Percentiles rank a stretch among this genome's conserved stretches.
Evolutionary conservation across 2,113 vertebrate genomes (phyloP).

Genomic region (Dascyllus trimaculatus): DNA sequence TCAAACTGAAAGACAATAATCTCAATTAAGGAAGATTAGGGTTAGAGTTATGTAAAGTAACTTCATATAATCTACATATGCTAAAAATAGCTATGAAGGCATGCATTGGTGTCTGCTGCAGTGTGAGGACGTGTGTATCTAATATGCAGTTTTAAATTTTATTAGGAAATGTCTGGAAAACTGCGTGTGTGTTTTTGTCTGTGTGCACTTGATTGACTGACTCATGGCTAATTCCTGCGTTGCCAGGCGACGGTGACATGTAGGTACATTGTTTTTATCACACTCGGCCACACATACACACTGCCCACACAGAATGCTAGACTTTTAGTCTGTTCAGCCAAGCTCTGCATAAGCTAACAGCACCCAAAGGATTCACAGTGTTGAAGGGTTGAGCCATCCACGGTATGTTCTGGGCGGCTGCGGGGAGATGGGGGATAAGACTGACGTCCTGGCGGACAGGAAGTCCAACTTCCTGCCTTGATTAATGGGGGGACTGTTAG

Average conservation of each 20-base stretch:
- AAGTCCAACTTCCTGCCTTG: constrained; percentile 82
- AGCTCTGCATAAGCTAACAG: constrained; percentile 59
- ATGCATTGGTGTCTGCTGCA: too few species aligned
- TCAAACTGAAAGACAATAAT: too few species aligned
- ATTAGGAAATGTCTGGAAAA: constrained; percentile 9
- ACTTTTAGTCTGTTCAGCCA: constrained; percentile 40
- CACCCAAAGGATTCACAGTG: constrained; percentile 65
- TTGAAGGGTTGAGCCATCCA: constrained; percentile 48
- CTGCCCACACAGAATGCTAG: constrained; percentile 60
- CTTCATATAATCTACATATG: too few species aligned
- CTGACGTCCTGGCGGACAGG: constrained; percentile 77
- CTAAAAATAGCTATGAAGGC: too few species aligned
- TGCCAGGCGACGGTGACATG: constrained; percentile 78
- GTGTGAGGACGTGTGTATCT: not conserved
- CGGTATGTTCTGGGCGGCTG: constrained; percentile 21
- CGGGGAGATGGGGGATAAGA: constrained; percentile 40
- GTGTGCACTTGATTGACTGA: constrained; percentile 22
- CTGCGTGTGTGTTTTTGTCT: not conserved
- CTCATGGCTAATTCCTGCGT: constrained; percentile 54
- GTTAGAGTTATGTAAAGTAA: too few species aligned
- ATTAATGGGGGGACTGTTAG: constrained; percentile 75
- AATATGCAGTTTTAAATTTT: constrained; percentile 19
- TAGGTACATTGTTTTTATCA: constrained; percentile 74
- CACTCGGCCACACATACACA: constrained; percentile 60
- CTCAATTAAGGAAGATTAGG: too few species aligned